Evolutionary conservation across 2,113 vertebrate genomes (phyloP), one percentile per base, ranked within the genome.

Genomic region (Pteronura brasiliensis): DNA sequence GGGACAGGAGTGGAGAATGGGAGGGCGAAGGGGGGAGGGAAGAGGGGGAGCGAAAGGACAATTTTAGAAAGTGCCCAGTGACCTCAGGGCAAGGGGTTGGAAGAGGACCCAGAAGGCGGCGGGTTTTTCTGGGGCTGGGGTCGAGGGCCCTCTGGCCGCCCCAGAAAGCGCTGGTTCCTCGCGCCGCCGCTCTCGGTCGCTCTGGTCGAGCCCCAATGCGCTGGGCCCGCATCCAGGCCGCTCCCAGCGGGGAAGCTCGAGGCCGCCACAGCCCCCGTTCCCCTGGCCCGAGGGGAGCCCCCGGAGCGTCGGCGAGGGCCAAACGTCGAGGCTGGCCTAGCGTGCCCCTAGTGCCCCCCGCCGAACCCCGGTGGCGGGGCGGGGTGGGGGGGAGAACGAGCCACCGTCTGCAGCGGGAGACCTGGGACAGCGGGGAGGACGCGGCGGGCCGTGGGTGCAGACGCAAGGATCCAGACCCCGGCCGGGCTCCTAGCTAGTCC

Each of bases 201-300:
- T 25, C 9, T 1, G 4, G 42, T 23, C 1, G 1, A 20, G 49
- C 12, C 7, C 3, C 12, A 1, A 4, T 0, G 7, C 18, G 6
- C 1, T 14, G 63, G 18, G 36, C 31, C 36, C 0, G 7, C 20
- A 25, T 29, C 4, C 29, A 0, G 23, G 81, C 55, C 23, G 8
- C 77, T 3, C 3, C 15, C 0, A 15, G 71, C 3, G 2, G 34
- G 34, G n/a, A 39, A 27, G 47, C 18, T 49, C 4, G 10, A 79
- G 49, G 71, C 34, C 12, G 0, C 29, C 3, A 39, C 39, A 4
- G 4, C 20, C 15, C 36, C 20, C 11, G 21, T 27, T 55, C 52
- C 9, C 23, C 3, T 3, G 5, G 9, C 25, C 25, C 1, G 25
- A 57, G 74, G 29, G 10, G 7, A 29, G 36, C n/a, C 27, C 27